Base-by-base conservation (phyloP, 2,888 invertebrate genomes). In the Pollenia angustigena region DNA sequence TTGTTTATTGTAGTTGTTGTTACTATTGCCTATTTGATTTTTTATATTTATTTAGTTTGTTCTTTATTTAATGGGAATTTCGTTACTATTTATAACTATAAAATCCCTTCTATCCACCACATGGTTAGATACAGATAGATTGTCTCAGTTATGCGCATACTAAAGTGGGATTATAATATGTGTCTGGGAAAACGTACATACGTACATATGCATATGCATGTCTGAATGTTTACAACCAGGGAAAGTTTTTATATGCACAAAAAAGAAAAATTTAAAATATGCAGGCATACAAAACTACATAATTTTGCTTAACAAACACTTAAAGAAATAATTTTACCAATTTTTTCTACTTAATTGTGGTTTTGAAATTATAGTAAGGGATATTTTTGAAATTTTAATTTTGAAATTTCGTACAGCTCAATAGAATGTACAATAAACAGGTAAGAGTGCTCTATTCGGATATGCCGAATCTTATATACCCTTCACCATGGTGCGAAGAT, bases 91-190 rank as follows among this genome's bases (percentile, higher is more conserved):
- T 75, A 74, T 80, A 80, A 85, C 40, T 62, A 68, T 44, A 74
- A 32, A 74, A 78, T 75, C 75, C 75, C 74, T 79, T 80, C 68
- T 42, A 72, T 76, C 66, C 83, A 44, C 54, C 71, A 68, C 60
- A 74, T 81, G 75, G 56, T n/a, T 54, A 44, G 48, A 66, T 74
- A 48, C 56, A 42, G 54, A 66, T 75, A 69, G 75, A 48, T 71
- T 14, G 66, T 78, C 76, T 71, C 23, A 56, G 18, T 71, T 60
- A 79, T 84, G 68, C 46, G 74, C 84, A 11, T 18, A 69, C 64
- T 58, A 72, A 84, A 84, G 78, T 79, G 68, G 68, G 68, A 85
- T 85, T 85, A 56, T 80, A 85, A 85, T 84, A 80, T 85, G 68
- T 85, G 84, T 74, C 84, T 85, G 68, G 74, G 60, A 74, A 68